phyloP scores from a whole-genome alignment of 2,888 invertebrate species.

The Osmoderma eremita region DNA sequence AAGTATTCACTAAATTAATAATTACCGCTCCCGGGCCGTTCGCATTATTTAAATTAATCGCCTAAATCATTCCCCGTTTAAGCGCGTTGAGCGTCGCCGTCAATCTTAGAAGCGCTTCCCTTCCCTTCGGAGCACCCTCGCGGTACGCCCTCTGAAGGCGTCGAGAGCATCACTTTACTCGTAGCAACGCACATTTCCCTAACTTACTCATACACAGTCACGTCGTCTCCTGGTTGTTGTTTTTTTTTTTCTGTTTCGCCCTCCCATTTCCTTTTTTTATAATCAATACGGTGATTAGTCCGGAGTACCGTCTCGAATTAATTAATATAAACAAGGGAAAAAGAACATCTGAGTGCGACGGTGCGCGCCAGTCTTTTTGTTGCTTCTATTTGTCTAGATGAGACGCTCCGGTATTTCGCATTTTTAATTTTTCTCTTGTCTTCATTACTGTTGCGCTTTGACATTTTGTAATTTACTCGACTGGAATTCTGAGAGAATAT shows the following conservation, averaged over 20 bases:
- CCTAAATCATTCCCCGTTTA: constrained; percentile 32
- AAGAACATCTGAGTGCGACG: background rate
- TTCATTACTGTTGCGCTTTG: background rate
- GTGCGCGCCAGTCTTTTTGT: too few species aligned
- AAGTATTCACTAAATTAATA: constrained; percentile 37
- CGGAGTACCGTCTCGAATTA: constrained; percentile 16
- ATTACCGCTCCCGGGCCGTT: constrained; percentile 25
- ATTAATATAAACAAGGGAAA: constrained; percentile 20
- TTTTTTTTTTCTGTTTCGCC: constrained; percentile 8
- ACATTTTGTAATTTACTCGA: too few species aligned
- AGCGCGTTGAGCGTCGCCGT: background rate
- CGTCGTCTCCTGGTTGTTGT: background rate
- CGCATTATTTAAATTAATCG: constrained; percentile 36
- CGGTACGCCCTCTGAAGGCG: too few species aligned
- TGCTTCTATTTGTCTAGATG: background rate
- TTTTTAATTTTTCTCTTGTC: background rate
- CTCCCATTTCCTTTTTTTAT: background rate
- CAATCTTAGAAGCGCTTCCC: background rate
- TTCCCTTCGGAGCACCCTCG: background rate
- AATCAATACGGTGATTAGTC: constrained; percentile 23
- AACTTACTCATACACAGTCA: constrained; percentile 12
- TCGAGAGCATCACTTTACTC: background rate
- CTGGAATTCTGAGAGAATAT: too few species aligned
- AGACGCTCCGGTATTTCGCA: background rate
- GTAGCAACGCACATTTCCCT: background rate